These are phyloP conservation scores for Artemia franciscana DNA, from an alignment of 1,140 invertebrate species.

Conservation along the genomic window DNA sequence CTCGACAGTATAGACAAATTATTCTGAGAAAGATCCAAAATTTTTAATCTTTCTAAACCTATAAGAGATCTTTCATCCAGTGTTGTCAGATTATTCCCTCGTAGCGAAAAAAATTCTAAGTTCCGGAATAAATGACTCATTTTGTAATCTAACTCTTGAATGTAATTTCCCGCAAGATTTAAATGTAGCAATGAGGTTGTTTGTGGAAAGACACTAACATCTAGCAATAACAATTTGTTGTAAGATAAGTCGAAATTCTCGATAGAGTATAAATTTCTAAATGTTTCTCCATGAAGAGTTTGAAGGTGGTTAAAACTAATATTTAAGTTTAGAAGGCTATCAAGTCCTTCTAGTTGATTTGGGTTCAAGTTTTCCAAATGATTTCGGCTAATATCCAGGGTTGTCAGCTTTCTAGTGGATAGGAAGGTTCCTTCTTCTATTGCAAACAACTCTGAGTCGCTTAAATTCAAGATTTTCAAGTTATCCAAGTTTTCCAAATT, in stretches of 20 bases:
- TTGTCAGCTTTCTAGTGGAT: constrained; percentile 49
- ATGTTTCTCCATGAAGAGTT: background rate
- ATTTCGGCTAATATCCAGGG: constrained; percentile 40
- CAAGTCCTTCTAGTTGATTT: background rate
- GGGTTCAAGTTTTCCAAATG: background rate
- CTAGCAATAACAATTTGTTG: constrained; percentile 29
- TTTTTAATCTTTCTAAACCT: constrained; percentile 15
- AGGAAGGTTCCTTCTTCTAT: constrained; percentile 44
- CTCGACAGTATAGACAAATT: constrained; percentile 40
- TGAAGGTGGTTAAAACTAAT: constrained; percentile 24
- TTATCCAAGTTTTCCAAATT: constrained; percentile 29
- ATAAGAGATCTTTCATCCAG: constrained; percentile 29
- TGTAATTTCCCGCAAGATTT: constrained; percentile 45
- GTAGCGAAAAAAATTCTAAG: constrained; percentile 47
- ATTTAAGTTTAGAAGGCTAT: constrained; percentile 41
- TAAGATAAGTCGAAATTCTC: constrained; percentile 51
- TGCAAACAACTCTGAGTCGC: constrained; percentile 39
- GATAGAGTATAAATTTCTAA: constrained; percentile 29
- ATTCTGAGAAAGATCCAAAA: constrained; percentile 49
- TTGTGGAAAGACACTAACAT: constrained; percentile 12
- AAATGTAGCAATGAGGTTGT: constrained; percentile 18
- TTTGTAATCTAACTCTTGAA: constrained; percentile 32
- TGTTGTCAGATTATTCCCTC: constrained; percentile 40
- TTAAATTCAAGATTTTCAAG: constrained; percentile 46
- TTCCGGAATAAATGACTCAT: constrained; percentile 35